A percentile compares a stretch with the other conserved stretches of the same genome.
Evolutionary conservation across 30 jellyfish, hydroid and myxozoan genomes (phyloP).

Genomic region (Rhopilema esculentum): DNA sequence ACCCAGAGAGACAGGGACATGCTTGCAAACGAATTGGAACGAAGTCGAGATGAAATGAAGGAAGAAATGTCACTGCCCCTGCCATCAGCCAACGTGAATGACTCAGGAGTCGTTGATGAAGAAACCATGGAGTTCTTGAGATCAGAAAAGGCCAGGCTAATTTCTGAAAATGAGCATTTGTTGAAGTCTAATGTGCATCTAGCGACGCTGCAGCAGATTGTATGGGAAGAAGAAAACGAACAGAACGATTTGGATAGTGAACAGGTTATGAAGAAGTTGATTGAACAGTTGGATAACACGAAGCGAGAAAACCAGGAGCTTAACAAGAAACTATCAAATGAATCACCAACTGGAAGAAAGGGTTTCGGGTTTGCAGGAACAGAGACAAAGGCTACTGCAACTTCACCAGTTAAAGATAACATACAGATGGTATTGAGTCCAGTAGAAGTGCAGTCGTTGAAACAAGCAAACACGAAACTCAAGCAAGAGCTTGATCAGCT

Average conservation of each 20-base stretch:
- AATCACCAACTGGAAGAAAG: background rate
- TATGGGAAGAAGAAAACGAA: conserved; percentile 57
- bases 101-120: conserved; percentile 14
- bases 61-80: conserved; percentile 35
- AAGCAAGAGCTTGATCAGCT: conserved; percentile 49
- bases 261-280: conserved; percentile 64
- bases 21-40: conserved; percentile 79
- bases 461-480: conserved; percentile 40
- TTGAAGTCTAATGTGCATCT: conserved; percentile 54
- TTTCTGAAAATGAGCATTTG: conserved; percentile 65
- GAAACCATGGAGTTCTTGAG: conserved; percentile 26
- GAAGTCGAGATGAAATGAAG: conserved; percentile 41
- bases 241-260: conserved; percentile 44
- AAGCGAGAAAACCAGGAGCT: conserved; percentile 67
- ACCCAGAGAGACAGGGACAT: conserved; percentile 81
- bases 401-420: conserved; percentile 39
- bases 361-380: background rate
- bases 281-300: conserved; percentile 64
- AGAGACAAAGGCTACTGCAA: conserved; percentile 28
- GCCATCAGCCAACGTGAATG: conserved; percentile 21
- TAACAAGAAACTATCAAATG: conserved; percentile 40
- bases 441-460: conserved; percentile 40
- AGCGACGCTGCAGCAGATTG: conserved; percentile 53
- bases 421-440: conserved; percentile 25
- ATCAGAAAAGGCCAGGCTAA: conserved; percentile 56